Percentiles rank a stretch among this genome's conserved stretches.
Conservation (phyloP, 2,797 vertebrate species). For the Molossus molossus region DNA sequence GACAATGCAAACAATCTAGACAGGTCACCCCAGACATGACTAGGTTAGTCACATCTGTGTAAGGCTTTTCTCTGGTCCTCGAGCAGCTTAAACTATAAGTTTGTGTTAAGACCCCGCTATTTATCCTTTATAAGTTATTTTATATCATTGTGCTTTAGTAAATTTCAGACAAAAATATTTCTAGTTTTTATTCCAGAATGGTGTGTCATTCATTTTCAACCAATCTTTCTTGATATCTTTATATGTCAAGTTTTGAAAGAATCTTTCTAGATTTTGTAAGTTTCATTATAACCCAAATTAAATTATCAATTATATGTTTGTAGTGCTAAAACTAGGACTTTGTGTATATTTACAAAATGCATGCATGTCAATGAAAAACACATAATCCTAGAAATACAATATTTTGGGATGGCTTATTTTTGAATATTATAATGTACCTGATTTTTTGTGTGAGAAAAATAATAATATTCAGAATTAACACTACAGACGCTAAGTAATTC, state of each 20-base stretch:
- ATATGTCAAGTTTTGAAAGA: neutral
- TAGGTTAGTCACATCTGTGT: neutral
- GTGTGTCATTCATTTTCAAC: neutral
- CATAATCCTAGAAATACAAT: neutral
- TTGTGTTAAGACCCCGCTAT: neutral
- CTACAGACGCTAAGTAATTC: neutral
- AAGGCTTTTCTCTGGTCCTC: neutral
- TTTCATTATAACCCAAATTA: constrained; percentile 25
- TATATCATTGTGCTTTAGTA: neutral
- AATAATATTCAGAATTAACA: constrained; percentile 19
- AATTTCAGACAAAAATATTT: constrained; percentile 15
- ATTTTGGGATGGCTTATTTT: constrained; percentile 21
- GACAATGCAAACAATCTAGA: neutral
- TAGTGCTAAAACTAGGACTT: constrained; percentile 35
- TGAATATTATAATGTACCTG: neutral
- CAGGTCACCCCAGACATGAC: neutral
- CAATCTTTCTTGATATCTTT: neutral
- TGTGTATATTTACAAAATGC: neutral
- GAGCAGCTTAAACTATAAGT: neutral
- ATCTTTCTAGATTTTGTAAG: neutral
- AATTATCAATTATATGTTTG: neutral
- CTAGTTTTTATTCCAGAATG: neutral
- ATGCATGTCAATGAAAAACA: neutral
- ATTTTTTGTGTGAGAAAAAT: constrained; percentile 14
- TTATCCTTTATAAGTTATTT: neutral